These are phyloP conservation scores for Rhynchonycteris naso DNA, from an alignment of 2,797 vertebrate species.

Conservation along the genomic window DNA sequence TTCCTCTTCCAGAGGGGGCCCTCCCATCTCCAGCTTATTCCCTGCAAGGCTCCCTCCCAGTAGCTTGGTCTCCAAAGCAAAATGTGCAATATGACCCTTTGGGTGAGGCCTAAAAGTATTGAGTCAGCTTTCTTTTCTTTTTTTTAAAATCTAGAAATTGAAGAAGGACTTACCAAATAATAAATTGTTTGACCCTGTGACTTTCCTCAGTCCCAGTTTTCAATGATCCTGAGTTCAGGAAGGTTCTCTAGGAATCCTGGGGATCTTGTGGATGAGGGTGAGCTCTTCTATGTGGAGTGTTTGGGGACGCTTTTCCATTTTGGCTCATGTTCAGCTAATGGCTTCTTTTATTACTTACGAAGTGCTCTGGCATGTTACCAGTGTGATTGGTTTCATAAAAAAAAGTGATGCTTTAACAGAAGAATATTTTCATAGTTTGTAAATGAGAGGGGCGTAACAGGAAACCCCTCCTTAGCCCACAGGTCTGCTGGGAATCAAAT, in stretches of 20 bases:
- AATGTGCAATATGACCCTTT: not conserved
- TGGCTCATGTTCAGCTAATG: not conserved
- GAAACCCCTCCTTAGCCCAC: not conserved
- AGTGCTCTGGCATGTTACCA: not conserved
- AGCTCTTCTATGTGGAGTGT: not conserved
- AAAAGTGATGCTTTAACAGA: not conserved
- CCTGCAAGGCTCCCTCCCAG: too few species aligned
- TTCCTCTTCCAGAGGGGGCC: not conserved
- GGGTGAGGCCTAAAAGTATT: not conserved
- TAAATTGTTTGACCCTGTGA: not conserved
- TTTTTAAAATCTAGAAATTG: slow-evolving; percentile 30
- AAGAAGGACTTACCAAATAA: slow-evolving; percentile 19
- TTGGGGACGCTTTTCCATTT: not conserved
- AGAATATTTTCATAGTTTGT: not conserved
- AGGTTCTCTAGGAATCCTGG: not conserved
- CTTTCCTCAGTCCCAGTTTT: not conserved
- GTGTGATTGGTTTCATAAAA: not conserved
- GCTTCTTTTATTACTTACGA: not conserved
- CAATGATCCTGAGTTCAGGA: not conserved
- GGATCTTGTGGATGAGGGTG: not conserved
- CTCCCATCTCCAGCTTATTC: not conserved
- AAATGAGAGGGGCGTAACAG: not conserved
- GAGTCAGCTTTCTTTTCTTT: not conserved
- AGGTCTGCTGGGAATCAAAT: not conserved
- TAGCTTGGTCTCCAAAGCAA: not conserved